Evolutionary conservation across 2,888 invertebrate genomes (phyloP).

Genomic region (Pseudococcus viburni): DNA sequence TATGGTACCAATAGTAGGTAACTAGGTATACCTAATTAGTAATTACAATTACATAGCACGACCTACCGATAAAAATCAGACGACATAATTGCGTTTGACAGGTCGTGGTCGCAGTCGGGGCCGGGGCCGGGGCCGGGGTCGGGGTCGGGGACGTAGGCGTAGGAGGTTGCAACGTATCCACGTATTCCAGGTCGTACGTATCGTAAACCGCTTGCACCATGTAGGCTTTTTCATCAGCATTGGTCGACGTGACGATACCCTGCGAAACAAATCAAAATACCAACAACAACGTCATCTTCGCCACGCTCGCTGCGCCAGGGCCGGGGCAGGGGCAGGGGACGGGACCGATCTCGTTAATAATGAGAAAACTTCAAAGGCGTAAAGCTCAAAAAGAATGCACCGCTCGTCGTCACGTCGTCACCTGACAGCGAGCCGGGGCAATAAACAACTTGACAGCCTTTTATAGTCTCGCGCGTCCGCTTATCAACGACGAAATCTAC

Average conservation of each 20-base stretch:
- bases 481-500: neutral
- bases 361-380: conserved; percentile 27
- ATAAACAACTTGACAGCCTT: conserved; percentile 33
- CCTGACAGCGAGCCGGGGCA: too few species aligned
- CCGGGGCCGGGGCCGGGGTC: too few species aligned
- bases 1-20: too few species aligned
- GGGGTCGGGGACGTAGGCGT: neutral
- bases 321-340: too few species aligned
- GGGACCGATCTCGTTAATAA: neutral
- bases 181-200: conserved; percentile 68
- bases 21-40: too few species aligned
- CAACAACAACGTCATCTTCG: neutral
- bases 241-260: conserved; percentile 68
- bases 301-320: too few species aligned
- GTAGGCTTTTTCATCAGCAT: conserved; percentile 65
- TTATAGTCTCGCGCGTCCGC: neutral
- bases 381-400: conserved; percentile 14
- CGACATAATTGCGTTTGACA: conserved; percentile 64
- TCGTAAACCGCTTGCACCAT: conserved; percentile 70
- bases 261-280: conserved; percentile 64
- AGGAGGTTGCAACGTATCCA: neutral
- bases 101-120: neutral
- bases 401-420: neutral
- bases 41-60: too few species aligned
- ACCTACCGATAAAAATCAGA: conserved; percentile 69